Conservation (phyloP, 2,113 vertebrate species). For the Pheucticus melanocephalus region DNA sequence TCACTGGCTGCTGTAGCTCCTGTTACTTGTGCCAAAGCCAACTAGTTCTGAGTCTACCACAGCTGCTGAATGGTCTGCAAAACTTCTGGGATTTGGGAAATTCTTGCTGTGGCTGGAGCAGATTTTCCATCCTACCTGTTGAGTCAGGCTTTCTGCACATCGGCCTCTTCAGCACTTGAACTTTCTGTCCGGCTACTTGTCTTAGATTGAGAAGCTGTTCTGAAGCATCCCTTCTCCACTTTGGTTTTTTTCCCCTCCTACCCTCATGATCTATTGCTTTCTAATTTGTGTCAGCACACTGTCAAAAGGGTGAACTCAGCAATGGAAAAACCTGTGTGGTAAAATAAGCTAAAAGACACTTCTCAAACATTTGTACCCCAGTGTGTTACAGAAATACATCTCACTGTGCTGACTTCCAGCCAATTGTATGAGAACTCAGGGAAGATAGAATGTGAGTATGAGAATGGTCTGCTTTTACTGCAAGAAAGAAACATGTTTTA, state of each 20-base stretch:
- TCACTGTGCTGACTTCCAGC: neutral
- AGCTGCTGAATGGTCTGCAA: neutral
- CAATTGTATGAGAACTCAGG: neutral
- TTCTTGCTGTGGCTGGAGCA: neutral
- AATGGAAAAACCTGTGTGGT: neutral
- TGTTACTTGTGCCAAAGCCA: neutral
- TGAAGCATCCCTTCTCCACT: neutral
- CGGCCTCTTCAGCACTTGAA: neutral
- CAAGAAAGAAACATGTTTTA: neutral
- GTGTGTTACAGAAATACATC: neutral
- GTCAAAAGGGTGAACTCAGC: neutral
- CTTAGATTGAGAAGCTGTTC: neutral
- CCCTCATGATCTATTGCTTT: neutral
- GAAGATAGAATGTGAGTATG: neutral
- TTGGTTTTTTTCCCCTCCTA: fast-evolving
- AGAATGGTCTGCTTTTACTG: neutral
- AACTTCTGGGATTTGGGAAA: neutral
- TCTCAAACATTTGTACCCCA: neutral
- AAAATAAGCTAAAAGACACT: neutral
- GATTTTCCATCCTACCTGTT: neutral
- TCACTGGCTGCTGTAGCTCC: neutral
- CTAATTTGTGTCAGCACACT: neutral
- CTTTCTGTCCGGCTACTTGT: neutral
- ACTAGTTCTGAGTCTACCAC: neutral
- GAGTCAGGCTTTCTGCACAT: neutral